Evolutionary conservation across 2,113 vertebrate species (phyloP).

Genomic region (Manacus vitellinus): DNA sequence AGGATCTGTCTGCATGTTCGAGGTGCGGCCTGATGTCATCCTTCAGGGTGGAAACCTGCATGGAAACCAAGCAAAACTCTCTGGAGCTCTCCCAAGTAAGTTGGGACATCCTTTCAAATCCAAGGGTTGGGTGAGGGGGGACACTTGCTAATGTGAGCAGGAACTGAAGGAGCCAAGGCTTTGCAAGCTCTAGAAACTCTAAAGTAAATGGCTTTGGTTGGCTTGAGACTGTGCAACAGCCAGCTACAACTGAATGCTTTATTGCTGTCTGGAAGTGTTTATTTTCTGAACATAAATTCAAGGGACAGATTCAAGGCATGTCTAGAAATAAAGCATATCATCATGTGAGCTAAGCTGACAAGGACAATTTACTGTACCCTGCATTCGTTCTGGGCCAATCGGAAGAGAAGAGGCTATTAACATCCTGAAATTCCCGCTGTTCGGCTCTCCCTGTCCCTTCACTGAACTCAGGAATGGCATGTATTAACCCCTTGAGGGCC

Average conservation of each 20-base stretch:
- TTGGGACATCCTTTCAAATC: background rate
- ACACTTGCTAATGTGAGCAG: background rate
- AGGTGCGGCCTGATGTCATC: background rate
- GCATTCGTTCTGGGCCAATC: slow-evolving; percentile 81
- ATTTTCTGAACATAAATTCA: slow-evolving; percentile 87
- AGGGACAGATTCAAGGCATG: slow-evolving; percentile 86
- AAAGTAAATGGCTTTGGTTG: slow-evolving; percentile 55
- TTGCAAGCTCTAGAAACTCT: slow-evolving; percentile 51
- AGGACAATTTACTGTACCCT: slow-evolving; percentile 84
- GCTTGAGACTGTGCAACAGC: slow-evolving; percentile 68
- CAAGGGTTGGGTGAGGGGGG: background rate
- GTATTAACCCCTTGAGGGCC: slow-evolving; percentile 75
- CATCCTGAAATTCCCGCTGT: slow-evolving; percentile 80
- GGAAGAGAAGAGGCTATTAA: slow-evolving; percentile 78
- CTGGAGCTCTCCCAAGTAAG: background rate
- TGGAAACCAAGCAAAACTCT: background rate
- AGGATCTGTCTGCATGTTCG: background rate
- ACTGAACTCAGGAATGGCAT: slow-evolving; percentile 80
- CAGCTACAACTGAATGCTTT: slow-evolving; percentile 80
- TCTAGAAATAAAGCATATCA: slow-evolving; percentile 87
- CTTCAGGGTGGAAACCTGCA: background rate
- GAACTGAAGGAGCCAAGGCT: background rate
- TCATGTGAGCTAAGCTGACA: slow-evolving; percentile 85
- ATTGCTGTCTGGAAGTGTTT: slow-evolving; percentile 86
- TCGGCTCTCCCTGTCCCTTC: slow-evolving; percentile 76